Percentiles rank a stretch among this genome's conserved stretches.
These are phyloP conservation scores for Netelia virgata DNA, from an alignment of 2,888 invertebrate genomes.

Conservation along the genomic window DNA sequence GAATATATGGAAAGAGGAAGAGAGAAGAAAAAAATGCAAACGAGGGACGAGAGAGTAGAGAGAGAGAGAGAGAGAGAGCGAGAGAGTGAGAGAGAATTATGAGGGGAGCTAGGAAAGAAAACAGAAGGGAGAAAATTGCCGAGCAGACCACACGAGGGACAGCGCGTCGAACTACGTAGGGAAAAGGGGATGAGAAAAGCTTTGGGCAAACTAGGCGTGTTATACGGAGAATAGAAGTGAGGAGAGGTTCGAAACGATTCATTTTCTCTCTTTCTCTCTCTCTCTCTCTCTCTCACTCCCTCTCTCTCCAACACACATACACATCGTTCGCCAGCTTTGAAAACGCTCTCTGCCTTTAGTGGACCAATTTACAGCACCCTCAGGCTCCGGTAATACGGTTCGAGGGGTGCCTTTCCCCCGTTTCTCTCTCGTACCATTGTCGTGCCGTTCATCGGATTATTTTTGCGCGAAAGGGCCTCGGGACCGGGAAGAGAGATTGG, in stretches of 20 bases:
- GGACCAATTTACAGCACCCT: conserved; percentile 82
- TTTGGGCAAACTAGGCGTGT: conserved; percentile 40
- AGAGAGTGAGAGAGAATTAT: conserved; percentile 64
- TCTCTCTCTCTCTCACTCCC: not conserved
- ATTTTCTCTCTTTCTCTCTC: conserved; percentile 19
- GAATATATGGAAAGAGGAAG: conserved; percentile 52
- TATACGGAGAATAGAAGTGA: not conserved
- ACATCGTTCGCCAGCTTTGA: conserved; percentile 4
- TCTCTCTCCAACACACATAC: not conserved
- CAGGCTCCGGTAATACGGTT: conserved; percentile 76
- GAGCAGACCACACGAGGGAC: conserved; percentile 56
- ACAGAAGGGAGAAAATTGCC: conserved; percentile 65
- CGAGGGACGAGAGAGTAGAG: conserved; percentile 30
- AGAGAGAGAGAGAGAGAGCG: conserved; percentile 60
- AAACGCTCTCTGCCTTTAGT: conserved; percentile 69
- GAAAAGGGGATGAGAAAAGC: conserved; percentile 25
- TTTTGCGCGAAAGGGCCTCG: conserved; percentile 67
- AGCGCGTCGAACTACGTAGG: not conserved
- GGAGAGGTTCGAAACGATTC: conserved; percentile 55
- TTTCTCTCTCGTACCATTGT: conserved; percentile 78
- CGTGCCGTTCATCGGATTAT: conserved; percentile 73
- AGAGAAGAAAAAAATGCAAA: conserved; percentile 55
- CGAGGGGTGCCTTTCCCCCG: conserved; percentile 73
- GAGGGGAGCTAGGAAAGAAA: conserved; percentile 66
- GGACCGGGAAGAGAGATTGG: not conserved